Base-by-base conservation (phyloP, 2,888 invertebrate species). In the Ennomos fuscantarius region DNA sequence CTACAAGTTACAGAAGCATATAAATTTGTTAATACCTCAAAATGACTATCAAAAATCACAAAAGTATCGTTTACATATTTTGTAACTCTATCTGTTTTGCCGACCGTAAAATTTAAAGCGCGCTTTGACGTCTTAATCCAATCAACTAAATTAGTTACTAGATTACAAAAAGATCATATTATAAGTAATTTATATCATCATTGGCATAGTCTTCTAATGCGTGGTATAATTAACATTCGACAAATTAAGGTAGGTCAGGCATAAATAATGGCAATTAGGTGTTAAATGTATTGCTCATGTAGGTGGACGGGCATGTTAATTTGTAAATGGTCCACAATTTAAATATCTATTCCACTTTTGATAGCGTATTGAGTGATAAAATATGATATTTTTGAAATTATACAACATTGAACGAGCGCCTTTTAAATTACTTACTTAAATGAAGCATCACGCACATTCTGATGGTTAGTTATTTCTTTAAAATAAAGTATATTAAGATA, bases 61-160 rank as follows among this genome's bases (percentile, higher is more conserved):
- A 60, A 72, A 70, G 74, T 86, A 84, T 86, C 79, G 55, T 62
- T 84, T 78, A 72, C 83, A 57, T 44, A 42, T 46, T 63, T 61
- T 62, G 87, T 79, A 89, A 89, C 65, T 54, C 55, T 70, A 90
- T 88, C 76, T 84, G 82, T 86, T 89, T 74, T 91, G 87, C 82
- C 67, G 82, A 88, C 89, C 87, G 82, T 91, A 70, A 69, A 77
- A 68, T n/a, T 67, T 69, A 63, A 66, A 72, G 77, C 84, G 76
- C 79, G 75, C 82, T 86, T 87, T 88, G 87, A 92, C 87, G 85
- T 90, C 91, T 89, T 87, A 90, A 91, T 91, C 87, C 82, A 89
- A 89, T 89, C 89, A 87, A 73, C 75, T 69, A 79, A 87, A 87
- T 87, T 87, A 81, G 81, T 84, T 83, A 80, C 84, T 79, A 76